Base-by-base conservation (phyloP, 2,888 invertebrate species). In the Noctuana brunneofusca region DNA sequence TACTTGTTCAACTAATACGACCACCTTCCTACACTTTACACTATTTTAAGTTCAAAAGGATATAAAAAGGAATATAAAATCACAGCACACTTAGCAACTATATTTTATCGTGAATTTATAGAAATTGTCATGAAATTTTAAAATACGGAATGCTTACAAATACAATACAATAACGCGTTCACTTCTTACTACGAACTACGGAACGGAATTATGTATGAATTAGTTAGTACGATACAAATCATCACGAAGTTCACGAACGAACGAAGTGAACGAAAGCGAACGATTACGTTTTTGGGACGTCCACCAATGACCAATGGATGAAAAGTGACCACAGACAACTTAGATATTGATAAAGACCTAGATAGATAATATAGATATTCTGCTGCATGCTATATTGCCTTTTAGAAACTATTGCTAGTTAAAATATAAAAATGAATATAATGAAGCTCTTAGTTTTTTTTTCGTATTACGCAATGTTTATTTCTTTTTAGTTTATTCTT, bases 11-110 rank as follows among this genome's bases (percentile, higher is more conserved):
- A 63, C 55, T 58, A 65, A 59, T 53, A 60, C 68, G 71, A 69
- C 71, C 82, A 85, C 83, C 78, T 72, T 80, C 73, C 76, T n/a
- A n/a, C n/a, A 84, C 83, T 81, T 83, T 8, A 83, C 68, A 67
- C 65, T 75, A 69, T 72, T 75, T 52, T 67, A 50, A 49, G 68
- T 64, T 65, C 73, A 75, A 69, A 77, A 72, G 76, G 71, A 72
- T 74, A 72, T 69, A 75, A 70, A 67, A 66, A 66, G 64, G 65
- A 71, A 68, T 72, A 71, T 69, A 69, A 71, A 76, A 79, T 73
- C 76, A 82, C 78, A 75, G 72, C 75, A 77, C 76, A 75, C 62
- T 67, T 66, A 69, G 63, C 63, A 67, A 66, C 68, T 62, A 60
- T 58, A 58, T 41, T 50, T 58, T 58, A 57, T 66, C 60, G 63